Base-by-base conservation (phyloP, 1,140 invertebrate genomes). In the Chrysomallon squamiferum region DNA sequence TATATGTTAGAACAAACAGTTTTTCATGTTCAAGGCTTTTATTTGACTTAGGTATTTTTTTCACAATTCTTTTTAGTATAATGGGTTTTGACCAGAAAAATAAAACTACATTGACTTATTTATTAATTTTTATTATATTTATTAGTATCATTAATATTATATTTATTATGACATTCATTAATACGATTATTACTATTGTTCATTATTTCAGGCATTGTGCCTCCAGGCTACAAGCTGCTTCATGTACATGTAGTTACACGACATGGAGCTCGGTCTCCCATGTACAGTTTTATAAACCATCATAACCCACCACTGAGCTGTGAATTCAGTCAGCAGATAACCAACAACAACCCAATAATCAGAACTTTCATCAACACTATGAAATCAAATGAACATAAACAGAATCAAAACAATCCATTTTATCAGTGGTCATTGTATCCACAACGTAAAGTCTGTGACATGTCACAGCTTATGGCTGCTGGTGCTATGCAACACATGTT, bases 401-500 rank as follows among this genome's bases (percentile, higher is more conserved):
- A 54, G 29, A 25, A 30, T 4, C 22, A 20, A 30, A 30, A 54
- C 50, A 54, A 22, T 54, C 22, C 22, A 11, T 54, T 54, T 30
- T 27, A 20, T 25, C 22, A 22, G 18, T 54, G 50, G 50, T 25
- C 25, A 4, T 86, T 93, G 41, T 79, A 92, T 25, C 94, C 92
- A 18, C 83, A 88, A 1, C 82, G 75, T 22, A 62, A 79, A 41
- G 86, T 83, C 73, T 94, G 89, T 82, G 89, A 86, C 1, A 79
- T 91, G 11, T 92, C 92, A 0, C 91, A 93, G 74, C 86, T 95
- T 3, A 93, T 93, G 0, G 89, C 81, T 84, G 86, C 82, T 86
- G 91, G 92, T 6, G 87, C 91, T 0, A 84, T 87, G 18, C 95
- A 96, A 81, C 88, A 95, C 67, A 79, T 96, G 1, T 90, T 90